These are phyloP conservation scores for Pseudachorutes palmiensis DNA, from an alignment of 1,140 invertebrate species.

Conservation along the genomic window DNA sequence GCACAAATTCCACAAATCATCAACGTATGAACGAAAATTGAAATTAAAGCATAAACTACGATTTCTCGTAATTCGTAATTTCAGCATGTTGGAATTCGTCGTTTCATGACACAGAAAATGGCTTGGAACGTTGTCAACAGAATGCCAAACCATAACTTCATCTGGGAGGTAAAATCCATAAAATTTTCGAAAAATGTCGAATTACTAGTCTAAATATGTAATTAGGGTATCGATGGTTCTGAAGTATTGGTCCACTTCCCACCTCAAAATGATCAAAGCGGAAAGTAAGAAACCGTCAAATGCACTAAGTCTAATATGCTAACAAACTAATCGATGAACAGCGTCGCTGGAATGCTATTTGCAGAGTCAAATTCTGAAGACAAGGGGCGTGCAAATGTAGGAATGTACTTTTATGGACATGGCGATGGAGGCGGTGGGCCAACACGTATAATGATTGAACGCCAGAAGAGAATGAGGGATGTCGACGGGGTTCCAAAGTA, in stretches of 20 bases:
- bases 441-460: slow-evolving; percentile 49
- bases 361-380: slow-evolving; percentile 47
- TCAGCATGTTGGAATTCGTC: slow-evolving; percentile 44
- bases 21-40: slow-evolving; percentile 39
- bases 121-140: slow-evolving; percentile 52
- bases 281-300: slow-evolving; percentile 36
- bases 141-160: slow-evolving; percentile 53
- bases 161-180: slow-evolving; percentile 48
- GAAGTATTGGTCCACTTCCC: slow-evolving; percentile 50
- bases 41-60: background rate
- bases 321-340: too few relatives aligned
- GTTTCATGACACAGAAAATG: slow-evolving; percentile 52
- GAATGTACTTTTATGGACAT: slow-evolving; percentile 48
- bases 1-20: slow-evolving; percentile 53
- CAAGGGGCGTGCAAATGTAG: slow-evolving; percentile 47
- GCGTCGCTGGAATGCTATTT: slow-evolving; percentile 43
- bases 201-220: too few relatives aligned
- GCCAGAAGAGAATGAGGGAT: slow-evolving; percentile 44
- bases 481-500: slow-evolving; percentile 50
- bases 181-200: too few relatives aligned
- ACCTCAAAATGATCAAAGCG: slow-evolving; percentile 47
- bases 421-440: slow-evolving; percentile 54
- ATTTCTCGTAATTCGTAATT: background rate
- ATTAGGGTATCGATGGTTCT: slow-evolving; percentile 49
- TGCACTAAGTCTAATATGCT: background rate